A percentile compares a stretch with the other conserved stretches of the same genome.
phyloP scores from a whole-genome alignment of 2,888 invertebrate genomes.

The Ernsta delagoae region DNA sequence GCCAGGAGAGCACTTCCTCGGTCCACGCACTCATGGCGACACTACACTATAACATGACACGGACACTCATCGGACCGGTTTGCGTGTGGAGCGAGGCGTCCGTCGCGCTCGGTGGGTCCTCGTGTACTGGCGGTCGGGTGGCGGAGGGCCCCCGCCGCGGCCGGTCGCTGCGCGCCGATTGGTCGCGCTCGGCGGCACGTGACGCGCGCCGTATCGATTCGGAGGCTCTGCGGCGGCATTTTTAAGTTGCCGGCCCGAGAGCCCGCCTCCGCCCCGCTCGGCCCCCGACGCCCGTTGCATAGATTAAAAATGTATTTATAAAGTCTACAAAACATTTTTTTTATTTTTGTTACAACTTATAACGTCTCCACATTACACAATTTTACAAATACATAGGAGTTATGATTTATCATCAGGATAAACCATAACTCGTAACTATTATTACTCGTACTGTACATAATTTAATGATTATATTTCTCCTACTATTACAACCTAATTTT shows the following conservation, averaged over 20 bases:
- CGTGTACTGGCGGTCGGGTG: constrained; percentile 74
- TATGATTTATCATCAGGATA: no score
- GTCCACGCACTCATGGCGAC: constrained; percentile 80
- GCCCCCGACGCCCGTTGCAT: constrained; percentile 61
- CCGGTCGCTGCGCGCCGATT: constrained; percentile 66
- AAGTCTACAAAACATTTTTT: no score
- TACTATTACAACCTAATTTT: no score
- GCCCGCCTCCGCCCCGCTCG: constrained; percentile 78
- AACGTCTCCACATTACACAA: no score
- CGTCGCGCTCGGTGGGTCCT: constrained; percentile 58
- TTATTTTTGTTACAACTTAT: no score
- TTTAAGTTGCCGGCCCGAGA: constrained; percentile 88
- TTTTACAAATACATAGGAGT: no score
- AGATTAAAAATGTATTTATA: constrained; percentile 48
- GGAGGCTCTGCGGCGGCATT: constrained; percentile 92
- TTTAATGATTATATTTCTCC: no score
- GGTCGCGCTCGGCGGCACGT: constrained; percentile 86
- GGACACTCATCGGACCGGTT: constrained; percentile 73
- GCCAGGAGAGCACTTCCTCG: constrained; percentile 79
- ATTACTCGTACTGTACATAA: no score
- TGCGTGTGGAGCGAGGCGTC: constrained; percentile 50
- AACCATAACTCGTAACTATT: no score
- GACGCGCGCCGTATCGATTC: constrained; percentile 91
- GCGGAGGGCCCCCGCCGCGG: constrained; percentile 51
- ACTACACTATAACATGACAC: constrained; percentile 75